These are phyloP conservation scores for Erebia ligea DNA, from an alignment of 2,888 invertebrate species.

Conservation along the genomic window DNA sequence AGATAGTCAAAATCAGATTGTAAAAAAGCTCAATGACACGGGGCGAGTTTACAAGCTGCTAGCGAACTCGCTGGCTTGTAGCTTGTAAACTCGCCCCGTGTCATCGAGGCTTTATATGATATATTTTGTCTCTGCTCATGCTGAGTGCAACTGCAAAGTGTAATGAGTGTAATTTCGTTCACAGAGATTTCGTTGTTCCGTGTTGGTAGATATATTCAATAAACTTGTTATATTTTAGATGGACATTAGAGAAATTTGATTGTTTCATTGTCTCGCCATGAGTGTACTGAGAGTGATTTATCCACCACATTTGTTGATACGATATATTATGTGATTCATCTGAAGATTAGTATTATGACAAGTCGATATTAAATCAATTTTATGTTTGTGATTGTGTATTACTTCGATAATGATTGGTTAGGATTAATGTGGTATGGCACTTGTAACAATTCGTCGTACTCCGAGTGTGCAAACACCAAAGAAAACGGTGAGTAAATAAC, in stretches of 20 bases:
- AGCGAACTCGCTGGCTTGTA: no score
- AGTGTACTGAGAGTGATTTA: constrained; percentile 35
- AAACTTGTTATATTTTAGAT: constrained; percentile 34
- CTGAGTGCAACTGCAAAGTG: no score
- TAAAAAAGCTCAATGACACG: no score
- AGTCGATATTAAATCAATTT: constrained; percentile 64
- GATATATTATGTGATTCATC: constrained; percentile 60
- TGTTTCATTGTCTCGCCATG: constrained; percentile 35
- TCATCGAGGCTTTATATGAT: no score
- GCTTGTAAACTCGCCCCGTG: no score
- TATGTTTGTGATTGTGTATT: constrained; percentile 77
- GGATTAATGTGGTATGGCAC: constrained; percentile 80
- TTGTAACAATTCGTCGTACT: constrained; percentile 80
- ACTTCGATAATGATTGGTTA: constrained; percentile 73
- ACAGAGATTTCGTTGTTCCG: constrained; percentile 44
- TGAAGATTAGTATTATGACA: constrained; percentile 67
- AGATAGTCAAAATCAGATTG: no score
- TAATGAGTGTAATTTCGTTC: no score
- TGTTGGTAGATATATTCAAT: constrained; percentile 35
- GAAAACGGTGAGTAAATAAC: constrained; percentile 72
- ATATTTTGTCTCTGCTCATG: no score
- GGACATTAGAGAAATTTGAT: constrained; percentile 35
- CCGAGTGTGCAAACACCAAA: constrained; percentile 80
- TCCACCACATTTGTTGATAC: constrained; percentile 45
- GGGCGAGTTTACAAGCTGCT: no score